phyloP scores from a whole-genome alignment of 64 coral and sea anemone genomes.

The Montipora efflorescens region DNA sequence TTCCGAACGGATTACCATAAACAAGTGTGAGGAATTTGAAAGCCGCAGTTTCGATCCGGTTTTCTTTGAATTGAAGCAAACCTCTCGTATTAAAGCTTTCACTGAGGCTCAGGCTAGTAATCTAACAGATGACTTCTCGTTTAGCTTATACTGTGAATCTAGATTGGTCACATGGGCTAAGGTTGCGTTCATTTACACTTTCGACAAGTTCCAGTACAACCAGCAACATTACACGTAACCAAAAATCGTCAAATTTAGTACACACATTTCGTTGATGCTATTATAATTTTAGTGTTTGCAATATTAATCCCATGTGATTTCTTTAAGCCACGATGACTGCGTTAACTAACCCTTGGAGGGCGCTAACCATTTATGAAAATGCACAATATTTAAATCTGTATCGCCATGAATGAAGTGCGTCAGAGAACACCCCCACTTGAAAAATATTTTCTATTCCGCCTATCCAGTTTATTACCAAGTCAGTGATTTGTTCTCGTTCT shows the following conservation, averaged over 20 bases:
- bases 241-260: background rate
- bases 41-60: background rate
- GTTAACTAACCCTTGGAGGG: background rate
- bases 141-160: too few species aligned
- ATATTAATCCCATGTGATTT: background rate
- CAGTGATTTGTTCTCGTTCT: too few species aligned
- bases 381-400: slow-evolving; percentile 21
- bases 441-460: background rate
- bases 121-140: too few species aligned
- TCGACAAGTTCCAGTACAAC: too few species aligned
- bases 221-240: background rate
- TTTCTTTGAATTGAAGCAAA: too few species aligned
- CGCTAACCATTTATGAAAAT: background rate
- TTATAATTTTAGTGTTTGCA: background rate
- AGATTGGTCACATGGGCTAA: background rate
- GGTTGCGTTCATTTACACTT: background rate
- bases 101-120: too few species aligned
- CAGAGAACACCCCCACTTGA: background rate
- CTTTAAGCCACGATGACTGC: too few species aligned
- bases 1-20: background rate
- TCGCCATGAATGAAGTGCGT: background rate
- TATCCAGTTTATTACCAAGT: background rate
- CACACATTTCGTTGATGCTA: too few species aligned
- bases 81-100: too few species aligned
- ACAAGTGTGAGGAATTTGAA: background rate